Base-by-base conservation (phyloP, 2,888 invertebrate genomes). In the Rhagonycha lutea region DNA sequence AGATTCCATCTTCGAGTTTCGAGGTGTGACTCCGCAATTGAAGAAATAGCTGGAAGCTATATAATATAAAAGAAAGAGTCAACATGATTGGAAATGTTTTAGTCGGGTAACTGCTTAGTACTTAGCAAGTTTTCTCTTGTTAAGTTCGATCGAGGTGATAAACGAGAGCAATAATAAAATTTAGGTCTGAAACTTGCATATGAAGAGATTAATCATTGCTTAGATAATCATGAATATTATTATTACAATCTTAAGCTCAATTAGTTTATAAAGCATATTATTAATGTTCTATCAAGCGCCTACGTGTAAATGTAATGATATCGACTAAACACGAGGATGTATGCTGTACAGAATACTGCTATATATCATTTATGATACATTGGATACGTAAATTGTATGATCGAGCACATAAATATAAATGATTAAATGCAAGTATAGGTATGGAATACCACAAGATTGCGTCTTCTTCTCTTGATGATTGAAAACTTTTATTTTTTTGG, bases 291-390 rank as follows among this genome's bases (percentile, higher is more conserved):
- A 47, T 12, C 47, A n/a, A 47, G 47, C 47, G 47, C 47, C 47
- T 70, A 68, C 69, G 67, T 63, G 68, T 74, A 68, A 75, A 65
- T 14, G 70, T 75, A 75, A 63, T 72, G 72, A 68, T 75, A 72
- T 75, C 75, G 69, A 69, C 47, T 47, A 47, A 47, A 47, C 47
- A 47, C 47, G 47, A 47, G 47, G 47, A 47, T 47, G 47, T 47
- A 47, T 47, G n/a, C n/a, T n/a, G n/a, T 47, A 47, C 47, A 47
- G 47, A n/a, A 47, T 47, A n/a, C 47, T 47, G 47, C 47, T 63
- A 75, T 75, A 69, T 32, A 75, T 75, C 75, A 70, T 72, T 70
- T 69, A 72, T 75, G 69, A 75, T 75, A 65, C 72, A 75, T 75
- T 72, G 69, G 10, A 63, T 23, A 67, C 14, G 63, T 65, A 74